Conservation (phyloP, 2,113 vertebrate genomes). For the Antennarius striatus region DNA sequence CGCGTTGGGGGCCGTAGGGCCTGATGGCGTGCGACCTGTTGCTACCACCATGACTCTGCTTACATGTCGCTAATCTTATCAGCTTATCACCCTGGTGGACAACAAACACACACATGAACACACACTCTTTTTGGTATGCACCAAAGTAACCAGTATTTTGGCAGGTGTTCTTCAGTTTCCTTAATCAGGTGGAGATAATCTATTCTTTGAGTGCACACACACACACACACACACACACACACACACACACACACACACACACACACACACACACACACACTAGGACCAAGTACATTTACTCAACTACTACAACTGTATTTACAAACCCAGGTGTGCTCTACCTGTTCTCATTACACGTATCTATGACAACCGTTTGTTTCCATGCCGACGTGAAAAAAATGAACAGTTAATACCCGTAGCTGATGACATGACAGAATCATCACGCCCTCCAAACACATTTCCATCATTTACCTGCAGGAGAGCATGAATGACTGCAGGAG, state of each 20-base stretch:
- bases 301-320: neutral
- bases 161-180: constrained; percentile 63
- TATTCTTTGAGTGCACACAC: constrained; percentile 36
- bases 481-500: too few species aligned
- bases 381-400: too few species aligned
- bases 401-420: too few species aligned
- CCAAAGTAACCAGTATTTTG: constrained; percentile 61
- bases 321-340: too few species aligned
- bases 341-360: too few species aligned
- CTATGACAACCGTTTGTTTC: too few species aligned
- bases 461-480: too few species aligned
- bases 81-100: constrained; percentile 52
- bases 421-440: too few species aligned
- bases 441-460: too few species aligned
- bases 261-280: constrained; percentile 13
- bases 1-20: constrained; percentile 9
- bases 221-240: constrained; percentile 15
- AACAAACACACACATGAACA: constrained; percentile 33
- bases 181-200: constrained; percentile 58
- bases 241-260: constrained; percentile 10
- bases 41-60: constrained; percentile 47
- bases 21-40: constrained; percentile 53
- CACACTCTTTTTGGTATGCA: constrained; percentile 39
- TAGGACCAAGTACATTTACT: constrained; percentile 6
- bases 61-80: constrained; percentile 68